phyloP scores from a whole-genome alignment of 2,797 vertebrate genomes.

The Sparus aurata region DNA sequence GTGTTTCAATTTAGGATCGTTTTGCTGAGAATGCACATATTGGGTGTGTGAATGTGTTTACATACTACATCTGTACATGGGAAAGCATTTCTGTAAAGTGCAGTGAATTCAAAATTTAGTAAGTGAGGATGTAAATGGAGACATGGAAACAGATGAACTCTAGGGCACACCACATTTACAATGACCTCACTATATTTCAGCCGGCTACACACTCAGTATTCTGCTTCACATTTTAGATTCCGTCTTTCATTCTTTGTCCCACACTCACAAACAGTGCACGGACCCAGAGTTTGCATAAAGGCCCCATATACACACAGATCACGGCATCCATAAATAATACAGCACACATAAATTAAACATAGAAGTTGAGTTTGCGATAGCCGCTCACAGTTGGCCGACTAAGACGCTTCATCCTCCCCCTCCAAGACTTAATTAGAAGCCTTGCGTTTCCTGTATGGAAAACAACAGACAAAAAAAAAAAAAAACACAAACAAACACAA shows the following conservation, averaged over 20 bases:
- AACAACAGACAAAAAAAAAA: constrained; percentile 46
- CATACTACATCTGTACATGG: too few relatives aligned
- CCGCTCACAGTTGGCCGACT: constrained; percentile 66
- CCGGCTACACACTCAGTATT: constrained; percentile 1
- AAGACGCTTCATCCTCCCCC: constrained; percentile 61
- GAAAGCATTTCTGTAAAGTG: too few relatives aligned
- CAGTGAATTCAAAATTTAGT: too few relatives aligned
- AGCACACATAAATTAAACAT: constrained; percentile 84
- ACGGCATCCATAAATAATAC: constrained; percentile 81
- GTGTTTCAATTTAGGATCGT: too few relatives aligned
- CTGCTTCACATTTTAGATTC: constrained; percentile 20
- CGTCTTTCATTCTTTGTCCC: constrained; percentile 16
- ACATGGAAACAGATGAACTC: background rate
- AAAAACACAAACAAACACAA: constrained; percentile 58
- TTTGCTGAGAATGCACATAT: too few relatives aligned
- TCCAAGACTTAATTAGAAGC: constrained; percentile 80
- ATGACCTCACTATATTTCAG: constrained; percentile 13
- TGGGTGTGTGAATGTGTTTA: too few relatives aligned
- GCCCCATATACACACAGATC: constrained; percentile 63
- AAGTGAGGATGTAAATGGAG: too few relatives aligned
- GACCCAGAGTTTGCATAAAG: constrained; percentile 47
- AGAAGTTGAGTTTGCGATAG: constrained; percentile 70
- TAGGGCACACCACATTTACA: constrained; percentile 19
- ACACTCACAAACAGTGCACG: constrained; percentile 39
- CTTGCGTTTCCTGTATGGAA: constrained; percentile 70